Conservation (phyloP, 1,140 invertebrate species). For the Tetragnatha versicolor region DNA sequence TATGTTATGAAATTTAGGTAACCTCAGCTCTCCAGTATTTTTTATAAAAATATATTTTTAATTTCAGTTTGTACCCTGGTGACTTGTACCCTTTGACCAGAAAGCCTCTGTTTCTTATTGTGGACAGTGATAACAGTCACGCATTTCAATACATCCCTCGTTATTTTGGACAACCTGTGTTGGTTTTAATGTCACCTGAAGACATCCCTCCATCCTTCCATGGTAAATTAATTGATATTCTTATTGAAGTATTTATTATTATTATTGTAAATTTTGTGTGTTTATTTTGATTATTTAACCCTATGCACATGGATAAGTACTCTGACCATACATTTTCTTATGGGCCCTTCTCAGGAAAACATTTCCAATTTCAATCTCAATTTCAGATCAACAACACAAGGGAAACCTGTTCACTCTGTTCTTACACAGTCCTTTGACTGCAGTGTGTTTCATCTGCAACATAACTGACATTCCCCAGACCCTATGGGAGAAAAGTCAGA, state of each 20-base stretch:
- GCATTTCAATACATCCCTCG: conserved; percentile 91
- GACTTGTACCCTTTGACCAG: conserved; percentile 91
- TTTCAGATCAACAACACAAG: conserved; percentile 84
- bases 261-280: neutral
- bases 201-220: conserved; percentile 84
- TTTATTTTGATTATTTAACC: neutral
- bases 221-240: conserved; percentile 68
- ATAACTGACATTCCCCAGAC: conserved; percentile 83
- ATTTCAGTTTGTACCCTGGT: conserved; percentile 80
- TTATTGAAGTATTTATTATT: neutral
- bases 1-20: no score
- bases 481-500: conserved; percentile 90
- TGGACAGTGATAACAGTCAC: conserved; percentile 95
- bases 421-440: conserved; percentile 90
- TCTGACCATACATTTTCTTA: no score
- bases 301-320: no score
- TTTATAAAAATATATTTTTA: no score
- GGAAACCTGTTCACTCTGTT: conserved; percentile 95
- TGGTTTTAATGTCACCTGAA: conserved; percentile 92
- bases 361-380: no score
- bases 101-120: conserved; percentile 89
- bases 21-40: no score
- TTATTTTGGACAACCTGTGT: conserved; percentile 93
- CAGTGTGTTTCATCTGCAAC: conserved; percentile 91
- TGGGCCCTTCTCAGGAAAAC: no score